phyloP scores from a whole-genome alignment of 1,140 invertebrate species.

The Conus ventricosus region DNA sequence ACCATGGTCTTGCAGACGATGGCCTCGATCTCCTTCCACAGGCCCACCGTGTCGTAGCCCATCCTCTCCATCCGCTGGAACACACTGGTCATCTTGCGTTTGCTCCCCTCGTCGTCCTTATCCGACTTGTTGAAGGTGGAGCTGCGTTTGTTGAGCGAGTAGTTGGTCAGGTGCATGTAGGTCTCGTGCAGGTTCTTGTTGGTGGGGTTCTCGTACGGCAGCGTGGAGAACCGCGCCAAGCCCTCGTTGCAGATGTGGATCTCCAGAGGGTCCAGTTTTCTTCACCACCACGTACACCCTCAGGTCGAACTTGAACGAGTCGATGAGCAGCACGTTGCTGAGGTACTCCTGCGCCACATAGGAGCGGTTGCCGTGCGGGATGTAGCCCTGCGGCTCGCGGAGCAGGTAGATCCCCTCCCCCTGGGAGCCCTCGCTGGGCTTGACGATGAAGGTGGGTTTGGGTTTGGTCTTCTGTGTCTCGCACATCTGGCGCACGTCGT shows the following conservation, averaged over 20 bases:
- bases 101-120: conserved; percentile 74
- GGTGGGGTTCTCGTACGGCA: conserved; percentile 73
- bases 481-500: conserved; percentile 49
- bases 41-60: conserved; percentile 69
- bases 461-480: conserved; percentile 51
- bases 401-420: conserved; percentile 78
- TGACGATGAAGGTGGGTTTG: conserved; percentile 75
- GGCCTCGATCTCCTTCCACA: conserved; percentile 75
- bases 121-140: conserved; percentile 75
- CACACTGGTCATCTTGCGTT: conserved; percentile 75
- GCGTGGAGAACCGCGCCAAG: conserved; percentile 75
- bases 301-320: conserved; percentile 77
- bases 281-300: conserved; percentile 76
- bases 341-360: conserved; percentile 77
- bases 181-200: conserved; percentile 74
- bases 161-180: conserved; percentile 78
- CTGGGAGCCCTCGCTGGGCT: conserved; percentile 77
- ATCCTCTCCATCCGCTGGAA: conserved; percentile 71
- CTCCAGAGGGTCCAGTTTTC: conserved; percentile 75
- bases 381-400: conserved; percentile 71
- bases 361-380: conserved; percentile 44
- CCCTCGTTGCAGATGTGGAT: conserved; percentile 77
- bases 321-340: conserved; percentile 75
- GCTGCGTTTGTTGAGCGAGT: conserved; percentile 77
- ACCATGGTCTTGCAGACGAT: conserved; percentile 77